These are phyloP conservation scores for Labeo rohita DNA, from an alignment of 2,113 vertebrate species.

Conservation along the genomic window DNA sequence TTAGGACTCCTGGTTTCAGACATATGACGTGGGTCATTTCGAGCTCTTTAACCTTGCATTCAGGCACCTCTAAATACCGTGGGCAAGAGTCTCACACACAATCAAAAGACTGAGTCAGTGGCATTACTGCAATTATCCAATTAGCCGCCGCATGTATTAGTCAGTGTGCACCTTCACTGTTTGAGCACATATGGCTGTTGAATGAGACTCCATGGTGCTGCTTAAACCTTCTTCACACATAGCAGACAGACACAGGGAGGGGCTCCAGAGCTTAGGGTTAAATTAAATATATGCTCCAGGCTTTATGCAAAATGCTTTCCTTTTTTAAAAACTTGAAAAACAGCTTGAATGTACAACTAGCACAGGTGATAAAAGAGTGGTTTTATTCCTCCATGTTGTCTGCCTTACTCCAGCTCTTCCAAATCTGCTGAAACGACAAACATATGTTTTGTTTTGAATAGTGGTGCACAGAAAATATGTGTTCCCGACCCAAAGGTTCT, in stretches of 20 bases:
- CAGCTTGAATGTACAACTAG: neutral
- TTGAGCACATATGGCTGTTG: slow-evolving; percentile 47
- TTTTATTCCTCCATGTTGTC: neutral
- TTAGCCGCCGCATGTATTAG: slow-evolving; percentile 48
- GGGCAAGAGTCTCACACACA: slow-evolving; percentile 17
- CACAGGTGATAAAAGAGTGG: neutral
- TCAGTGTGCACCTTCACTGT: slow-evolving; percentile 32
- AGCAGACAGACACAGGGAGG: slow-evolving; percentile 22
- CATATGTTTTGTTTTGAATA: neutral
- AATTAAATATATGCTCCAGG: slow-evolving; percentile 8
- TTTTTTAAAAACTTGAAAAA: neutral
- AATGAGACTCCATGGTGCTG: slow-evolving; percentile 29
- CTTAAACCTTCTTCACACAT: slow-evolving; percentile 25
- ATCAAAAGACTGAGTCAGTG: slow-evolving; percentile 35
- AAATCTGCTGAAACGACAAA: neutral
- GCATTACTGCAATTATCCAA: slow-evolving; percentile 50
- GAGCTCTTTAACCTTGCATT: neutral
- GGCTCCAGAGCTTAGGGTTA: neutral
- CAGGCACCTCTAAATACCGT: neutral
- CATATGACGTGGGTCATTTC: slow-evolving; percentile 10
- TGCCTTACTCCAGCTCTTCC: neutral
- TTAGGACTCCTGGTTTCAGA: neutral
- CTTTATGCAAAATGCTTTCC: neutral
- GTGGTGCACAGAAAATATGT: neutral
- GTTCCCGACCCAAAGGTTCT: neutral